A percentile compares a stretch with the other conserved stretches of the same genome.
Conservation (phyloP, 64 coral and sea anemone species). For the Montipora efflorescens region DNA sequence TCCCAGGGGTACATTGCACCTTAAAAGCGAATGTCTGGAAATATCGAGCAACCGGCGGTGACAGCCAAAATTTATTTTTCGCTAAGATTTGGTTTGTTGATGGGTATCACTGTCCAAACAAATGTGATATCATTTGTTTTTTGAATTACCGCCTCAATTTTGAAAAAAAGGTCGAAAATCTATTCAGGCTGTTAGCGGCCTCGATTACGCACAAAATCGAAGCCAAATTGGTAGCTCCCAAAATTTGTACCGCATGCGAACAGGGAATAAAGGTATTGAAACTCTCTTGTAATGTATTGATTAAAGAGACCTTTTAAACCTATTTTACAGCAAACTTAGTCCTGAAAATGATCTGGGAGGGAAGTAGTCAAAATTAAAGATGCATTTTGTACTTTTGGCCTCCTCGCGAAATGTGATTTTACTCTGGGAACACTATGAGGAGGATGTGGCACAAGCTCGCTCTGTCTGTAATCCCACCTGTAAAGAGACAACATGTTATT, state of each 20-base stretch:
- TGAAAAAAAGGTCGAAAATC: constrained; percentile 6
- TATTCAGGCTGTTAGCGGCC: background rate
- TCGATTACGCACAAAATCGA: background rate
- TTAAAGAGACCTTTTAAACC: background rate
- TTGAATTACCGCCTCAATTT: background rate
- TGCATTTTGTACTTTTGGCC: background rate
- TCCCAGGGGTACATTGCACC: too few species aligned
- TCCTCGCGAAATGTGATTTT: background rate
- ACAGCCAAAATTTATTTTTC: too few species aligned
- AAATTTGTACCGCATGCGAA: background rate
- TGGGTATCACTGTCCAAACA: too few species aligned
- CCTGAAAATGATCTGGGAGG: background rate
- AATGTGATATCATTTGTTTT: too few species aligned
- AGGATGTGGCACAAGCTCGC: background rate
- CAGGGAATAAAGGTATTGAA: constrained; percentile 10
- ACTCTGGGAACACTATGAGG: background rate
- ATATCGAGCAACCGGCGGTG: too few species aligned
- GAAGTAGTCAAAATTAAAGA: background rate
- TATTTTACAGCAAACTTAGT: constrained; percentile 22
- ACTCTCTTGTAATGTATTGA: constrained; percentile 12
- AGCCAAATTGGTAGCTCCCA: constrained; percentile 7
- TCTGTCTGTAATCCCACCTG: background rate
- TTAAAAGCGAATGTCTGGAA: too few species aligned
- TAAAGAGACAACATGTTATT: too few species aligned
- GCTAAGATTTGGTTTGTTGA: too few species aligned